These are phyloP conservation scores for Aplysia californica DNA, from an alignment of 1,140 invertebrate species.

Conservation along the genomic window DNA sequence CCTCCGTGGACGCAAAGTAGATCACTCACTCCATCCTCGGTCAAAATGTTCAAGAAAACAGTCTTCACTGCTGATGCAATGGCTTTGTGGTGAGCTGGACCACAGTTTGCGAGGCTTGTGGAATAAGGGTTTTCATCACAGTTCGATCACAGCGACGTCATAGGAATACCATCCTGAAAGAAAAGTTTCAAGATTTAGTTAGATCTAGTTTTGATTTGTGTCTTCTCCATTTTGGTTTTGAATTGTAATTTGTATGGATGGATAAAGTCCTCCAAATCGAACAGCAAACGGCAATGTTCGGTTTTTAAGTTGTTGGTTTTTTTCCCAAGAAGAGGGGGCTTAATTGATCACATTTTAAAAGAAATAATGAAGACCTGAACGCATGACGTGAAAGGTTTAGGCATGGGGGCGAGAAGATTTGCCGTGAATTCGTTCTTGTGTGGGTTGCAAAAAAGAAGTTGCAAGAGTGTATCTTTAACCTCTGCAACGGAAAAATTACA, in stretches of 20 bases:
- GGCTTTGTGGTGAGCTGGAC: no score
- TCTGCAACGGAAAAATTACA: no score
- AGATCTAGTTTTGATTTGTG: background rate
- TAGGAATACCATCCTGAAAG: constrained; percentile 29
- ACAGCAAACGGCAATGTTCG: background rate
- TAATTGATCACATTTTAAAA: background rate
- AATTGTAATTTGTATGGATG: background rate
- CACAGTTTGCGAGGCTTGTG: no score
- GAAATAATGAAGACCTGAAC: background rate
- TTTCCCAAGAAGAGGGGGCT: background rate
- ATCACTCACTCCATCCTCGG: no score
- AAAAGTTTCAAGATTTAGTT: background rate
- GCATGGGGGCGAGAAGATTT: no score
- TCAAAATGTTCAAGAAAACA: no score
- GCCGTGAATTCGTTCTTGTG: no score
- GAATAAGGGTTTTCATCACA: no score
- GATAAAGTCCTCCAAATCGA: background rate
- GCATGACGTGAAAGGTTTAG: background rate
- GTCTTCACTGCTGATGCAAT: no score
- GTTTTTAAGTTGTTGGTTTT: background rate
- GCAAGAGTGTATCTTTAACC: no score
- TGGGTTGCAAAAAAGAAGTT: no score
- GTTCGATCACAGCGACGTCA: constrained; percentile 24
- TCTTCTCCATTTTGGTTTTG: background rate
- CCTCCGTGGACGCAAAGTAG: no score